phyloP scores from a whole-genome alignment of 2,888 invertebrate genomes.

The Stomorhina lunata region DNA sequence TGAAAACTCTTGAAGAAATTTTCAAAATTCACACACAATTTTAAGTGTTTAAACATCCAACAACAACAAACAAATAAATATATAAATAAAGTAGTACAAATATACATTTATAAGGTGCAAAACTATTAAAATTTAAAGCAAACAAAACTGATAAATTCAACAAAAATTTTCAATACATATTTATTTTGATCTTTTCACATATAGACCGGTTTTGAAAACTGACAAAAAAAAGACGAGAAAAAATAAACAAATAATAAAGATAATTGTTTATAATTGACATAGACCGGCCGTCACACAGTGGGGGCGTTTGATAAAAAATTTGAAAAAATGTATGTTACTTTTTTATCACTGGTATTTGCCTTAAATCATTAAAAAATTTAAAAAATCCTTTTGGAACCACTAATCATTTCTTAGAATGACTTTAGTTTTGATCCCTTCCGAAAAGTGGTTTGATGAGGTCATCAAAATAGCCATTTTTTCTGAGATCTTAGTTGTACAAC shows the following conservation, averaged over 20 bases:
- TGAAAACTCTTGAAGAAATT: too few species aligned
- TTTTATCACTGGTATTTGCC: too few species aligned
- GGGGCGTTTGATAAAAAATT: too few species aligned
- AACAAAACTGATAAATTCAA: not conserved
- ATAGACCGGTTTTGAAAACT: constrained; percentile 14
- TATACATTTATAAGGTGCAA: constrained; percentile 16
- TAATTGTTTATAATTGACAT: constrained; percentile 43
- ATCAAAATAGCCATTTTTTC: too few species aligned
- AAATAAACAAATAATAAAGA: constrained; percentile 12
- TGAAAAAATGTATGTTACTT: too few species aligned
- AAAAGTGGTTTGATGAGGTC: too few species aligned
- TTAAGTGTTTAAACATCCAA: not conserved
- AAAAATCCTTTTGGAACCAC: too few species aligned
- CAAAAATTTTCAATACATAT: not conserved
- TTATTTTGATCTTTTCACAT: not conserved
- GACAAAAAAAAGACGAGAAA: not conserved
- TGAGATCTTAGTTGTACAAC: too few species aligned
- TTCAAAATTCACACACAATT: not conserved
- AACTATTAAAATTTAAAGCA: constrained; percentile 26
- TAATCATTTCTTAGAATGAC: too few species aligned
- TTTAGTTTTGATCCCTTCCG: too few species aligned
- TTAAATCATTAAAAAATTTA: too few species aligned
- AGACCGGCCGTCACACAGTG: not conserved
- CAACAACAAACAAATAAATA: not conserved
- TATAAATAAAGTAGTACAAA: not conserved